Percentiles rank a stretch among this genome's conserved stretches.
phyloP scores from a whole-genome alignment of 2,797 vertebrate genomes.

The Thamnophis elegans region DNA sequence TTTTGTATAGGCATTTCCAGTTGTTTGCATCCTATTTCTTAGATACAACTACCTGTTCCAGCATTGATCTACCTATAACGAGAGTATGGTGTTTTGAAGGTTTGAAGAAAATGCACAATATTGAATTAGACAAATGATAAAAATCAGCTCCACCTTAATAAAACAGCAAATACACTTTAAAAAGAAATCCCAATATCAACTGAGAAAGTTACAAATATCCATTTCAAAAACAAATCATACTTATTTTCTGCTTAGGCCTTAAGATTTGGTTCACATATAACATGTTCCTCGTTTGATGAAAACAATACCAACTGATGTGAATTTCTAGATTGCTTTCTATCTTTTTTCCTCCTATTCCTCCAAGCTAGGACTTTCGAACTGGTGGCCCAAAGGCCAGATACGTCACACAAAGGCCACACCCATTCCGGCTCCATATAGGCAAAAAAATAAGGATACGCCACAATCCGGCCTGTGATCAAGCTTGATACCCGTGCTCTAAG shows the following conservation, averaged over 20 bases:
- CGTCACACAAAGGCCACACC: no score
- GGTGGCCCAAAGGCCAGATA: no score
- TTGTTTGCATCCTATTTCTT: neutral
- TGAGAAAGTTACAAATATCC: neutral
- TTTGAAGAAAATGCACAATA: neutral
- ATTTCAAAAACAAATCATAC: neutral
- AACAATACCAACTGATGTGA: neutral
- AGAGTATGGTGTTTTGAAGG: neutral
- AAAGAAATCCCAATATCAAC: neutral
- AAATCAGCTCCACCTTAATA: neutral
- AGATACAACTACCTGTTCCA: neutral
- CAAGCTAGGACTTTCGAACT: no score
- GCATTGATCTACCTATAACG: neutral
- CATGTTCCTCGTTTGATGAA: neutral
- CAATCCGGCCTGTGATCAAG: no score
- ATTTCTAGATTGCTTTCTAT: neutral
- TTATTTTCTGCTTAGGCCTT: neutral
- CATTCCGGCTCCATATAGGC: no score
- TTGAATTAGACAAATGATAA: neutral
- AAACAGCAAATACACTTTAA: neutral
- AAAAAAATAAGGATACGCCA: no score
- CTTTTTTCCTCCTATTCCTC: neutral
- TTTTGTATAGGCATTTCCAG: neutral
- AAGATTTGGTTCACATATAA: neutral
- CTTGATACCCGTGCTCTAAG: neutral